Conservation (phyloP, 2,797 vertebrate genomes). For the Rachycentron canadum region DNA sequence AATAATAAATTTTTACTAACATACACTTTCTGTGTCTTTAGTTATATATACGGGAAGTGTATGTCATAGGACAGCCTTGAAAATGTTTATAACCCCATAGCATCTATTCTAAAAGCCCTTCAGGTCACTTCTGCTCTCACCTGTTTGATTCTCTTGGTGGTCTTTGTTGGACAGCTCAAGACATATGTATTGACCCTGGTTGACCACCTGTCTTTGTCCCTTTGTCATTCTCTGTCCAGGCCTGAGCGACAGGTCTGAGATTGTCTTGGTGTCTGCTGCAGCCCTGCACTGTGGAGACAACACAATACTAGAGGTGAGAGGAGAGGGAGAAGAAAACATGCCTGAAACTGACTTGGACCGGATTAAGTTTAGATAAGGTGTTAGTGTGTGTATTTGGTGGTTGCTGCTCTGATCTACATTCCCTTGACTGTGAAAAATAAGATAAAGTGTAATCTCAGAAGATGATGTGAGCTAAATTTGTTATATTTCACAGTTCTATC, state of each 20-base stretch:
- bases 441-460: constrained; percentile 1
- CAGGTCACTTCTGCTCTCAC: constrained; percentile 68
- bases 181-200: constrained; percentile 80
- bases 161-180: constrained; percentile 67
- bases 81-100: constrained; percentile 2
- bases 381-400: constrained; percentile 1
- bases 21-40: neutral
- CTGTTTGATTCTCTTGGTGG: constrained; percentile 76
- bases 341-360: neutral
- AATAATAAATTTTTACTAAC: neutral
- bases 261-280: constrained; percentile 51
- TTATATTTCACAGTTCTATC: neutral
- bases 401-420: constrained; percentile 26
- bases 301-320: constrained; percentile 31
- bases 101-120: constrained; percentile 2
- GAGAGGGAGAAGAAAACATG: neutral
- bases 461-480: neutral
- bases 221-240: constrained; percentile 64
- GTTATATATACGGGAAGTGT: neutral
- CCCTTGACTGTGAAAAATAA: neutral
- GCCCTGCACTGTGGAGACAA: constrained; percentile 67
- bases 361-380: neutral
- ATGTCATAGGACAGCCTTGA: neutral
- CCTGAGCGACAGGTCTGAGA: constrained; percentile 67
- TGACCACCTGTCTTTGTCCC: constrained; percentile 62